phyloP scores from a whole-genome alignment of 2,113 vertebrate genomes.

The Hyperoodon ampullatus region DNA sequence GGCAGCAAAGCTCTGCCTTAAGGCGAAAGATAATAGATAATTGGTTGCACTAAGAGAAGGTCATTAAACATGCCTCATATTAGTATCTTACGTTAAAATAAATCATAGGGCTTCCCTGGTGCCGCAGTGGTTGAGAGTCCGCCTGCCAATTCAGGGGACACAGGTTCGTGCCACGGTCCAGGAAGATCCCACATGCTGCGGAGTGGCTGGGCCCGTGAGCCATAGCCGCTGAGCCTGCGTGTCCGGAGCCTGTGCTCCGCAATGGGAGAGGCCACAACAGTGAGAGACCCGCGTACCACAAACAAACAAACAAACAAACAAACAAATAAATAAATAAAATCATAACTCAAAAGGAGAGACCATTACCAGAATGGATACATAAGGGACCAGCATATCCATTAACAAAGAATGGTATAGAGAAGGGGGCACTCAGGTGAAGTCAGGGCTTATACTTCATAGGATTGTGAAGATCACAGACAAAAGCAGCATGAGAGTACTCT shows the following conservation, averaged over 20 bases:
- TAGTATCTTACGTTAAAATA: neutral
- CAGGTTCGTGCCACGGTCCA: too few relatives aligned
- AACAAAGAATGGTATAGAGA: neutral
- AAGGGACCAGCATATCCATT: neutral
- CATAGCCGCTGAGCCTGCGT: too few relatives aligned
- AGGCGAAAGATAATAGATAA: neutral
- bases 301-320: too few relatives aligned
- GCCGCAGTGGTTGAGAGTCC: too few relatives aligned
- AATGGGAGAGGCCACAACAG: too few relatives aligned
- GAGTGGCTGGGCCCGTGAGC: too few relatives aligned
- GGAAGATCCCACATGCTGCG: too few relatives aligned
- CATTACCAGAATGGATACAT: neutral
- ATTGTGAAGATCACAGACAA: neutral
- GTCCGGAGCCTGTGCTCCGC: too few relatives aligned
- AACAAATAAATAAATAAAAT: neutral
- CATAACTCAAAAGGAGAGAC: neutral
- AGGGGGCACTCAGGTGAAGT: neutral
- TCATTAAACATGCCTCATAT: neutral
- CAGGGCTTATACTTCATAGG: neutral
- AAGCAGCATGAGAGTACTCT: neutral
- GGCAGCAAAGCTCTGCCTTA: neutral
- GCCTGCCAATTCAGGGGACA: too few relatives aligned
- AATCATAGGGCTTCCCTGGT: neutral
- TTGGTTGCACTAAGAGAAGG: neutral
- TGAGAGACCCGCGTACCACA: too few relatives aligned